These are phyloP conservation scores for Ectemnius cavifrons DNA, from an alignment of 2,888 invertebrate species.

Conservation along the genomic window DNA sequence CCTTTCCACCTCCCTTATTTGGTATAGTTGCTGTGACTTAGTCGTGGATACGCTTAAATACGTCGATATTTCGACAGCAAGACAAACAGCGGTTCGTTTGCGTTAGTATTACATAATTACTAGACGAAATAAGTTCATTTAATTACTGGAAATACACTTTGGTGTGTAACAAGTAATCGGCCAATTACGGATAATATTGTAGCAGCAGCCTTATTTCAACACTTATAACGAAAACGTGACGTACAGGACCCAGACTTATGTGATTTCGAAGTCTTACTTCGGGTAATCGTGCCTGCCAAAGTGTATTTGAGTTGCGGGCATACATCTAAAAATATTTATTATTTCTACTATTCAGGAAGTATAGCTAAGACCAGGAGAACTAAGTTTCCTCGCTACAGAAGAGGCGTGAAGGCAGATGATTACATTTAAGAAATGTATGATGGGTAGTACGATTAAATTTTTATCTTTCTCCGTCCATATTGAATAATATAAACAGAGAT, in stretches of 20 bases:
- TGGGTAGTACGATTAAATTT: background rate
- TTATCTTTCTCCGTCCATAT: background rate
- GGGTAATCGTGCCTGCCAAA: background rate
- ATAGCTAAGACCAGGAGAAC: no score
- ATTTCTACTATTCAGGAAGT: no score
- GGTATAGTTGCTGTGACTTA: conserved; percentile 57
- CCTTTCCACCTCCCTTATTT: conserved; percentile 46
- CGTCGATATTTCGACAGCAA: conserved; percentile 60
- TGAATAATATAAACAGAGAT: conserved; percentile 10
- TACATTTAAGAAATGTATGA: background rate
- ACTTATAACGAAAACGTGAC: conserved; percentile 41
- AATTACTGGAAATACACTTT: conserved; percentile 56
- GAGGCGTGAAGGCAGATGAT: no score
- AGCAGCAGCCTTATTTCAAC: conserved; percentile 52
- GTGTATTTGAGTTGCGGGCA: no score
- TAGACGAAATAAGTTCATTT: conserved; percentile 59
- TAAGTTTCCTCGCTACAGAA: no score
- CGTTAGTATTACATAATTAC: conserved; percentile 54
- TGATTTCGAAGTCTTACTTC: conserved; percentile 7
- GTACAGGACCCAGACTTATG: conserved; percentile 44
- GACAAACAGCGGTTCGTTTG: conserved; percentile 61
- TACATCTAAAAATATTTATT: no score
- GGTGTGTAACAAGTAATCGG: conserved; percentile 58
- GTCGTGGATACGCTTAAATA: conserved; percentile 68
- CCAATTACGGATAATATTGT: conserved; percentile 51